Percentiles rank a stretch among this genome's conserved stretches.
Conservation (phyloP, 2,113 vertebrate species). For the Periophthalmodon schlosseri region DNA sequence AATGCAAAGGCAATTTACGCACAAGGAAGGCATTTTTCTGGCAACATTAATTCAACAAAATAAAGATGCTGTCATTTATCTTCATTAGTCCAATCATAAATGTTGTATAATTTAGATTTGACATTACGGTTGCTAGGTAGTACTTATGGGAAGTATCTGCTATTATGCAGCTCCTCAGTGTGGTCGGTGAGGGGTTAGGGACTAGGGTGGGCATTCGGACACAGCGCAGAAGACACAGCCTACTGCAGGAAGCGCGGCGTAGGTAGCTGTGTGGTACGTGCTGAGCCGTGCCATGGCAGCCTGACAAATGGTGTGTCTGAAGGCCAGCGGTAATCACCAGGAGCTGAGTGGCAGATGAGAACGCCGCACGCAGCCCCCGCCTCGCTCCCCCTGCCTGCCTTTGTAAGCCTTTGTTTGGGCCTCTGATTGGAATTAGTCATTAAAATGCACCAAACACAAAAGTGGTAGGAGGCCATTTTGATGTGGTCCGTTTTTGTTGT, state of each 20-base stretch:
- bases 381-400: neutral
- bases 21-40: too few relatives aligned
- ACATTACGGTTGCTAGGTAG: too few relatives aligned
- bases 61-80: too few relatives aligned
- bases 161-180: neutral
- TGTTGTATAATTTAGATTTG: too few relatives aligned
- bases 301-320: slow-evolving; percentile 61
- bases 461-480: neutral
- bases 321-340: slow-evolving; percentile 72
- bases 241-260: too few relatives aligned
- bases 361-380: slow-evolving; percentile 46
- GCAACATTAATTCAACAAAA: too few relatives aligned
- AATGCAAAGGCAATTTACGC: too few relatives aligned
- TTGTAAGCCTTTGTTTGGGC: neutral
- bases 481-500: neutral
- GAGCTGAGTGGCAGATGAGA: slow-evolving; percentile 68
- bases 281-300: slow-evolving; percentile 51
- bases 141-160: neutral
- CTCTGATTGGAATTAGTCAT: neutral
- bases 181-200: neutral
- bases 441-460: slow-evolving; percentile 1
- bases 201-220: neutral
- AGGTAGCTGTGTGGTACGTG: neutral
- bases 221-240: neutral
- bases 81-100: too few relatives aligned